A percentile compares a stretch with the other conserved stretches of the same genome.
phyloP scores from a whole-genome alignment of 2,888 invertebrate species.

The Cheilosia pagana region DNA sequence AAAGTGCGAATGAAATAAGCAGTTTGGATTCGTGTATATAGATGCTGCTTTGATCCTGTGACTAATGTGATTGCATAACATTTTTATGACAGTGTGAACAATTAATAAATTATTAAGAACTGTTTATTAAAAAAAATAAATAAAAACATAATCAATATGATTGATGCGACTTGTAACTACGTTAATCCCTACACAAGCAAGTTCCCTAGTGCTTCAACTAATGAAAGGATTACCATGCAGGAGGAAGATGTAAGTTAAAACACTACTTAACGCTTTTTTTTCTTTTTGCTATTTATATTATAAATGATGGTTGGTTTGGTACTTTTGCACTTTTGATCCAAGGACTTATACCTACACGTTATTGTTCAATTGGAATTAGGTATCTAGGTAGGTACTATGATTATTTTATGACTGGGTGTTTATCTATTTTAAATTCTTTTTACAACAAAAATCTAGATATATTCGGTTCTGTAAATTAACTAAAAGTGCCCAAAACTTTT shows the following conservation, averaged over 20 bases:
- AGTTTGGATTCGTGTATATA: conserved; percentile 55
- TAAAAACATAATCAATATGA: conserved; percentile 77
- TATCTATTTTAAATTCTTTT: too few species aligned
- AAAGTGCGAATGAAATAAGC: conserved; percentile 70
- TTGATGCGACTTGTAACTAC: conserved; percentile 82
- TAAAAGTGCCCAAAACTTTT: too few species aligned
- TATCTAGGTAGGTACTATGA: too few species aligned
- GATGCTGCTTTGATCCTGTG: conserved; percentile 54
- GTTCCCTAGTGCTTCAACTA: conserved; percentile 24
- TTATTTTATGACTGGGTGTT: too few species aligned
- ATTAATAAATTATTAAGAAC: conserved; percentile 17
- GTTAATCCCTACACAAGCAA: conserved; percentile 79
- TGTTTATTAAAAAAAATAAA: neutral
- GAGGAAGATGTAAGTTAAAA: conserved; percentile 55
- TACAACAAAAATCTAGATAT: too few species aligned
- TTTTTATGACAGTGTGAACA: conserved; percentile 36
- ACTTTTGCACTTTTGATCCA: too few species aligned
- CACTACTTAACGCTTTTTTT: neutral
- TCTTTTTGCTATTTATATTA: neutral
- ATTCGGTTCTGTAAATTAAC: too few species aligned
- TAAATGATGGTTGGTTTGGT: too few species aligned
- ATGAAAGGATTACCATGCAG: conserved; percentile 50
- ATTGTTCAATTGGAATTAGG: too few species aligned
- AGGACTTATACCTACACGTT: too few species aligned
- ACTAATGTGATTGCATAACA: conserved; percentile 67